Evolutionary conservation across 2,888 invertebrate species (phyloP).

Genomic region (Serripes groenlandicus): DNA sequence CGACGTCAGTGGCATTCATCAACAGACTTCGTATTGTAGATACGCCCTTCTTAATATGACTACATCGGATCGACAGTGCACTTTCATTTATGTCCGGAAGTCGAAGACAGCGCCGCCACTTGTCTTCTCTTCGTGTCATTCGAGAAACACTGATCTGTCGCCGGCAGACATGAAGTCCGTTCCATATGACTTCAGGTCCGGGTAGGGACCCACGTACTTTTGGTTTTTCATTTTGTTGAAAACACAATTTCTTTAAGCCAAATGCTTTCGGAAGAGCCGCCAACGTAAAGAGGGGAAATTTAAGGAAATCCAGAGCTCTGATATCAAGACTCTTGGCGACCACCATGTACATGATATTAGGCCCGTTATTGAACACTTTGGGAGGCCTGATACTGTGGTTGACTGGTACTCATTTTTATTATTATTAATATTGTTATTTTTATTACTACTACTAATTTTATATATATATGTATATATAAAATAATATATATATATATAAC

Average conservation of each 20-base stretch:
- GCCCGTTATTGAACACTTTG: slow-evolving; percentile 17
- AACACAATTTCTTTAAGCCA: slow-evolving; percentile 44
- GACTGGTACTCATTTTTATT: too few species aligned
- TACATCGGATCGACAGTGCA: slow-evolving; percentile 44
- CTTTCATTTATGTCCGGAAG: slow-evolving; percentile 45
- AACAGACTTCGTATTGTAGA: slow-evolving; percentile 41
- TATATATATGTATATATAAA: too few species aligned
- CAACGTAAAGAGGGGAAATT: slow-evolving; percentile 56
- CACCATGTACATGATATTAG: slow-evolving; percentile 46
- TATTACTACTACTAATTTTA: too few species aligned
- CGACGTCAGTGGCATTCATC: slow-evolving; percentile 33
- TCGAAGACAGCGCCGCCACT: slow-evolving; percentile 9
- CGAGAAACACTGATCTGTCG: slow-evolving; percentile 24
- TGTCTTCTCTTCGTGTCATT: slow-evolving; percentile 27
- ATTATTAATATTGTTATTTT: too few species aligned
- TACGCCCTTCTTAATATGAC: slow-evolving; percentile 41
- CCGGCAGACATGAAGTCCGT: slow-evolving; percentile 7
- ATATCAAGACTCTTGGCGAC: slow-evolving; percentile 37
- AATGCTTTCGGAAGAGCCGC: slow-evolving; percentile 54
- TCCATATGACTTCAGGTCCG: slow-evolving; percentile 15
- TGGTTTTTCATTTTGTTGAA: slow-evolving; percentile 58
- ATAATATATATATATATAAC: neutral
- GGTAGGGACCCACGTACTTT: slow-evolving; percentile 28
- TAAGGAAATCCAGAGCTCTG: slow-evolving; percentile 45
- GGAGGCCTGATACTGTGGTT: slow-evolving; percentile 34